Conservation (phyloP, 2,888 invertebrate species). For the Anorthoa munda region DNA sequence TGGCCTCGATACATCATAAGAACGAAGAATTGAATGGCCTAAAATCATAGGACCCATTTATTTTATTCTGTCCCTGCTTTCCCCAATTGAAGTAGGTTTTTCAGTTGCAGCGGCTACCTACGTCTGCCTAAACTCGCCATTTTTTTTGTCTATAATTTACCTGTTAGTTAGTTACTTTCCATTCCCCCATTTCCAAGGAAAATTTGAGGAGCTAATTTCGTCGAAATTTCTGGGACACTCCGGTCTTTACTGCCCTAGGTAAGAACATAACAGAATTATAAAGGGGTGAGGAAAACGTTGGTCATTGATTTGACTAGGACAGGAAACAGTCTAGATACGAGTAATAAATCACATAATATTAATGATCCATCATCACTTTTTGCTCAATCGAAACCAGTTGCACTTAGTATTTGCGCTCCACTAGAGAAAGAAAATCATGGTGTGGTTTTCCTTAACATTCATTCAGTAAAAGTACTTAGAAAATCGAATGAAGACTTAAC, state of each 20-base stretch:
- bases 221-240: not conserved
- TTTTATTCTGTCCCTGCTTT: not conserved
- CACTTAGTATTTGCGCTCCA: slow-evolving; percentile 27
- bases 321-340: not conserved
- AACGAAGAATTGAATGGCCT: not conserved
- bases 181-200: too few relatives aligned
- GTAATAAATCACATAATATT: slow-evolving; percentile 44
- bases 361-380: slow-evolving; percentile 23
- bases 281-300: not conserved
- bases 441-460: not conserved
- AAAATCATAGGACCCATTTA: not conserved
- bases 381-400: slow-evolving; percentile 7
- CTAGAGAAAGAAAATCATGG: slow-evolving; percentile 27
- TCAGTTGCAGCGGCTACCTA: not conserved
- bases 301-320: not conserved
- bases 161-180: not conserved
- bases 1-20: not conserved
- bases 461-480: not conserved
- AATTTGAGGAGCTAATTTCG: not conserved
- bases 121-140: not conserved
- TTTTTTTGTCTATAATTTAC: not conserved
- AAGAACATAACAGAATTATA: not conserved
- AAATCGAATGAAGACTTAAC: slow-evolving; percentile 7
- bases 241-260: too few relatives aligned
- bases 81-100: not conserved